Evolutionary conservation across 2,888 invertebrate species (phyloP).

Genomic region (Drosophila tanythrix): DNA sequence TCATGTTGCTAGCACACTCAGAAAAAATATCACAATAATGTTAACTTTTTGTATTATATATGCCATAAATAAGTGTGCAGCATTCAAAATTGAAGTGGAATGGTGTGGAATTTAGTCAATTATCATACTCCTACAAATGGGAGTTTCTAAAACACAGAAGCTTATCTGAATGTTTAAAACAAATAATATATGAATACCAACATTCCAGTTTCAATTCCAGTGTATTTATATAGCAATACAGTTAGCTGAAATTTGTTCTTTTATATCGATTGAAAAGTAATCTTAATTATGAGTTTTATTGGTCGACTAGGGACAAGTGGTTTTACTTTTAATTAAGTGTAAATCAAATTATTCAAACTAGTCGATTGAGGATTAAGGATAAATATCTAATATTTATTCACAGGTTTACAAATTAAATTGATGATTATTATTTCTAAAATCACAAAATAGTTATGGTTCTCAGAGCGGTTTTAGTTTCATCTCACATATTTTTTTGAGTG

Average conservation of each 20-base stretch:
- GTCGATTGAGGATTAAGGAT: not conserved
- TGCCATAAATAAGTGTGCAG: not conserved
- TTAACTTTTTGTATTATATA: not conserved
- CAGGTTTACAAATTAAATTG: not conserved
- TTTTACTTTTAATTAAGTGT: not conserved
- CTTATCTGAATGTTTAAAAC: not conserved
- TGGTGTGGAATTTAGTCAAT: not conserved
- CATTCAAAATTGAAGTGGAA: not conserved
- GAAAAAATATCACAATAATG: not conserved
- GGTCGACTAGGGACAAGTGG: not conserved
- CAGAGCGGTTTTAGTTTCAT: not conserved
- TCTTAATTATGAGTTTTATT: not conserved
- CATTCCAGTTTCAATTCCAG: not conserved
- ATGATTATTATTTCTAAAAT: not conserved
- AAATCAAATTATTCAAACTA: not conserved
- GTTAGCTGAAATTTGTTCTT: not conserved
- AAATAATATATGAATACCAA: not conserved
- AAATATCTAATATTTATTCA: not conserved
- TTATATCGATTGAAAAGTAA: not conserved
- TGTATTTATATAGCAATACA: not conserved
- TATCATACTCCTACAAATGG: not conserved
- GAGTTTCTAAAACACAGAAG: not conserved
- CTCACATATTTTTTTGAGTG: conserved; percentile 2
- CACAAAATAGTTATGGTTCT: not conserved
- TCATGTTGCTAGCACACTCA: conserved; percentile 21